Base-by-base conservation (phyloP, 2,797 vertebrate species). In the Fundulus diaphanus region DNA sequence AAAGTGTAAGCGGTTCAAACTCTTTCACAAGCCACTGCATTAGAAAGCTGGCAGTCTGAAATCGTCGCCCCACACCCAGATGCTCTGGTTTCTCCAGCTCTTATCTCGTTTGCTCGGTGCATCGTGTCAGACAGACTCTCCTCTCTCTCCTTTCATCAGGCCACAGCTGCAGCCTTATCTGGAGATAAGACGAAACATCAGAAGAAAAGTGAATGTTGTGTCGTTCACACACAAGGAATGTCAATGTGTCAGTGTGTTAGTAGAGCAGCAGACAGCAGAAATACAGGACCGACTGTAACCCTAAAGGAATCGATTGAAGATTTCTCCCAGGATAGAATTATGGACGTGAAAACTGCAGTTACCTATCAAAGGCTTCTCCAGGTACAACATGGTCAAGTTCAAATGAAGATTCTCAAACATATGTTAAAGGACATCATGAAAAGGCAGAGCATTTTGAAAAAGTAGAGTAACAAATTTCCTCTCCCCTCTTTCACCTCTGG, bases 91-190 rank as follows among this genome's bases (percentile, higher is more conserved):
- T 51, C 29, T 29, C 6, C 63, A 20, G 54, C 54, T 54, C 29
- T 79, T 67, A 67, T 72, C 72, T 49, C 2, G 79, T 57, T 49
- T 44, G 16, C 24, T 29, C 65, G 22, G 75, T 7, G 33, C 29
- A 42, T 74, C 35, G 12, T n/a, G 15, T 54, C n/a, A 52, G 56
- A 56, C 68, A 72, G 24, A 18, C 20, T 51, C 18, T 31, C 59
- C 69, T 61, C 46, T 46, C n/a, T n/a, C 31, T 77, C 73, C 71
- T 77, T 74, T 80, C 74, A 83, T 85, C 59, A 1, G 18, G 54
- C 37, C 8, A 33, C 82, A 56, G 76, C 73, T 83, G 83, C 61
- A 20, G 63, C 63, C 56, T 86, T 68, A 82, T 74, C 72, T 20
- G 48, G 20, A 71, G 57, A 72, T 72, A 56, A 48, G 20, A 35